Conservation (phyloP, 2,888 invertebrate species). For the Macrophya annulata region DNA sequence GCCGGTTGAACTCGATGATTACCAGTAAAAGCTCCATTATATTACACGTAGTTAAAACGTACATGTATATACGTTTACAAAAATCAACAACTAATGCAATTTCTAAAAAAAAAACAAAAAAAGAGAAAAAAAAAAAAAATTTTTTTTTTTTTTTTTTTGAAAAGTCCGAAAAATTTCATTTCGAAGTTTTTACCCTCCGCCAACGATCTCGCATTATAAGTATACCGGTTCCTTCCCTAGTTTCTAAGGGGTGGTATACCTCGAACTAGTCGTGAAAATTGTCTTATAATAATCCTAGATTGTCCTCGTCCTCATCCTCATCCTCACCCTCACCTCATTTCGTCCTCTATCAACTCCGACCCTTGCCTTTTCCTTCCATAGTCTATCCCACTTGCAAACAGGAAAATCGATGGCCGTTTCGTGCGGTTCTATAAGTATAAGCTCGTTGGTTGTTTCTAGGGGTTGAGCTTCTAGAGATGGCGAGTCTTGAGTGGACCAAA, state of each 20-base stretch:
- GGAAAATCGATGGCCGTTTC: constrained; percentile 50
- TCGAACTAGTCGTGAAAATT: constrained; percentile 8
- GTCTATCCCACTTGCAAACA: constrained; percentile 14
- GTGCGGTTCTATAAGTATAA: constrained; percentile 28
- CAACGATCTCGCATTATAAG: neutral
- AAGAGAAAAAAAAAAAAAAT: neutral
- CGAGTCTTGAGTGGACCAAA: neutral
- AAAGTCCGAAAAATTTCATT: neutral
- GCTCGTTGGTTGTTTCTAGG: constrained; percentile 20
- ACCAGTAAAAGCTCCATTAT: constrained; percentile 15
- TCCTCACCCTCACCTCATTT: neutral
- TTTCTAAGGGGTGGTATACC: neutral
- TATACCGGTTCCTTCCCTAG: neutral
- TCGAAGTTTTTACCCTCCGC: neutral
- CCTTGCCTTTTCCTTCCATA: neutral
- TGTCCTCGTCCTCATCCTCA: neutral
- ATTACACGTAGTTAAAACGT: neutral
- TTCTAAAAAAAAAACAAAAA: neutral
- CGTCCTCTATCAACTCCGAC: constrained; percentile 6
- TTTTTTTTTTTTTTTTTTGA: too few relatives aligned
- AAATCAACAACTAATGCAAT: neutral
- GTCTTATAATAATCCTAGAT: constrained; percentile 38
- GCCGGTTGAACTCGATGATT: constrained; percentile 7
- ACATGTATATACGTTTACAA: neutral
- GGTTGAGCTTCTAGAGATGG: neutral